Evolutionary conservation across 2,113 vertebrate species (phyloP).

Genomic region (Podarcis cretensis): DNA sequence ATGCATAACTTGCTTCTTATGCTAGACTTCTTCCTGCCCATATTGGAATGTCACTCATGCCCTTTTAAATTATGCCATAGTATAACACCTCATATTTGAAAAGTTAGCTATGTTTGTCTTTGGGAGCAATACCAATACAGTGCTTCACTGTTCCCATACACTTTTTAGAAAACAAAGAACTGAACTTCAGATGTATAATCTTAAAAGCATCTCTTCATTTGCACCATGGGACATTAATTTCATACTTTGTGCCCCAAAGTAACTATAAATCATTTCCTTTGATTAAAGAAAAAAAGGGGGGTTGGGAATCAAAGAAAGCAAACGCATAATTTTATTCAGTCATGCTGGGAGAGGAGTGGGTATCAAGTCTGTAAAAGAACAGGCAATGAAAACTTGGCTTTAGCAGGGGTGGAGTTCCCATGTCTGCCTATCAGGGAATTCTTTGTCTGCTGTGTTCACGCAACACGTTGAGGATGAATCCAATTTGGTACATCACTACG

Average conservation of each 20-base stretch:
- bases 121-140: background rate
- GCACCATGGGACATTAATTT: conserved; percentile 49
- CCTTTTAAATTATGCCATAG: conserved; percentile 15
- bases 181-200: conserved; percentile 24
- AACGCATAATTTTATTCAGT: conserved; percentile 29
- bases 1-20: conserved; percentile 19
- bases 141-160: background rate
- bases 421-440: background rate
- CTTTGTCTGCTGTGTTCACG: background rate
- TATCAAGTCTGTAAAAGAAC: background rate
- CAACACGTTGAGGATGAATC: background rate
- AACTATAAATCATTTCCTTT: conserved; percentile 53
- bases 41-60: conserved; percentile 14
- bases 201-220: conserved; percentile 33
- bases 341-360: conserved; percentile 18
- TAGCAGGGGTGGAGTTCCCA: background rate
- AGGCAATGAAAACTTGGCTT: background rate
- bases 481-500: background rate
- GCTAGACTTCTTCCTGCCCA: background rate
- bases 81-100: conserved; percentile 15
- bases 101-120: conserved; percentile 26
- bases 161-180: conserved; percentile 15
- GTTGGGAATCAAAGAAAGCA: conserved; percentile 37
- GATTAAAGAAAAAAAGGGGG: conserved; percentile 19
- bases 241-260: conserved; percentile 28